Conservation (phyloP, 2,113 vertebrate species). For the Cisticola juncidis region DNA sequence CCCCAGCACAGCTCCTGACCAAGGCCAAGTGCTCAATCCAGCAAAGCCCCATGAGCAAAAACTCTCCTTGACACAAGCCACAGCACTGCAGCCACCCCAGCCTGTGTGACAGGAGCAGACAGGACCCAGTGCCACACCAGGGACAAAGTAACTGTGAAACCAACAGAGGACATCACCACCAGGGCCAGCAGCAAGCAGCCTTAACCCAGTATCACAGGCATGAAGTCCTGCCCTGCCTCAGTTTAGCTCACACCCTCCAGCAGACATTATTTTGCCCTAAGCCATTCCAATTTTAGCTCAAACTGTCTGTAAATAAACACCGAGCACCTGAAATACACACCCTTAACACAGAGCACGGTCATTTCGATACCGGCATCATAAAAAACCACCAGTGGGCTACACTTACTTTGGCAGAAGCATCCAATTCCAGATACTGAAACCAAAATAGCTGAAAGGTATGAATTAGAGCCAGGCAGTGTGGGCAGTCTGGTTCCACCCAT, state of each 20-base stretch:
- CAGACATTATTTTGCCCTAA: not conserved
- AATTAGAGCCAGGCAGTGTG: slow-evolving; percentile 36
- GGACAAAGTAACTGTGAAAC: not conserved
- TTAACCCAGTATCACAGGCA: not conserved
- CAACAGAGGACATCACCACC: not conserved
- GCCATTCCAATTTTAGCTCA: not conserved
- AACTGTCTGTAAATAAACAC: not conserved
- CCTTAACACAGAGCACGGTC: not conserved
- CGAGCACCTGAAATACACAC: not conserved
- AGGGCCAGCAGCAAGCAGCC: not conserved
- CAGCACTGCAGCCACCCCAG: not conserved
- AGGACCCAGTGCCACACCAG: not conserved
- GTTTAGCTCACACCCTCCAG: not conserved
- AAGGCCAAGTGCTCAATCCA: not conserved
- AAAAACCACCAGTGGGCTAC: slow-evolving; percentile 6
- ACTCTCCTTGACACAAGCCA: not conserved
- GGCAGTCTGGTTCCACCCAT: slow-evolving; percentile 20
- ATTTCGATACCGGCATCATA: rapidly evolving
- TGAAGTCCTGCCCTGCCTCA: not conserved
- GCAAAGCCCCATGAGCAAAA: not conserved
- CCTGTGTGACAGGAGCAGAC: not conserved
- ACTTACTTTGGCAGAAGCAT: not conserved
- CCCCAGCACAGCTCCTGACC: not conserved
- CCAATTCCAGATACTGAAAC: slow-evolving; percentile 26
- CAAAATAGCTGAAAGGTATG: slow-evolving; percentile 43